Conservation (phyloP, 1,140 invertebrate species). For the Eriocheir sinensis region DNA sequence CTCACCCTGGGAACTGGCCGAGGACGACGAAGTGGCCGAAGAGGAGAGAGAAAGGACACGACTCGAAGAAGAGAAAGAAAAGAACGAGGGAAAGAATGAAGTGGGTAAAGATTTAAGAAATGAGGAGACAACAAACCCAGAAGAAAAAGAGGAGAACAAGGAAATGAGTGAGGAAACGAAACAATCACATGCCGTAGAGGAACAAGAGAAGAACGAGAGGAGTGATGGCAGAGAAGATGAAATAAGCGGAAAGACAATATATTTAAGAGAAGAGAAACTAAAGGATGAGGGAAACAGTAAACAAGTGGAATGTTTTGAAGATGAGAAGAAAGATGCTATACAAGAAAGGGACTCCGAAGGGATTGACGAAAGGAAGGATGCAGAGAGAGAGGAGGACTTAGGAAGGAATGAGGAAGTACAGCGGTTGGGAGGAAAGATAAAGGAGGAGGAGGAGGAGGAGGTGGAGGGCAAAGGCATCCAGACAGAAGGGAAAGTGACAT, state of each 20-base stretch:
- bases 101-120: too few relatives aligned
- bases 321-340: background rate
- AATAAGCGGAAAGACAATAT: background rate
- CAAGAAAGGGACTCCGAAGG: background rate
- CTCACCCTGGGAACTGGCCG: conserved; percentile 61
- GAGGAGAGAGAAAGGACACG: background rate
- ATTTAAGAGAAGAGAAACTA: background rate
- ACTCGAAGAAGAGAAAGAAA: background rate
- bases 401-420: background rate
- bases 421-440: too few relatives aligned
- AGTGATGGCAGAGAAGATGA: too few relatives aligned
- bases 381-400: background rate
- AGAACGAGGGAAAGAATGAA: too few relatives aligned
- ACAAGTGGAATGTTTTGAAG: background rate
- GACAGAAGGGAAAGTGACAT: background rate
- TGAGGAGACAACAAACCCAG: too few relatives aligned
- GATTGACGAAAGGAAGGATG: background rate
- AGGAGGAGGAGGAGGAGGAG: background rate
- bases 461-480: background rate
- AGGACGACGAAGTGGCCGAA: background rate
- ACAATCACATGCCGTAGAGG: background rate
- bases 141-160: background rate
- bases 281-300: background rate
- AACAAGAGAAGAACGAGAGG: background rate
- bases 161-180: too few relatives aligned